Evolutionary conservation across 2,113 vertebrate species (phyloP), one percentile per base, ranked within the genome.

Genomic region (Forbesichthys papilliferus): DNA sequence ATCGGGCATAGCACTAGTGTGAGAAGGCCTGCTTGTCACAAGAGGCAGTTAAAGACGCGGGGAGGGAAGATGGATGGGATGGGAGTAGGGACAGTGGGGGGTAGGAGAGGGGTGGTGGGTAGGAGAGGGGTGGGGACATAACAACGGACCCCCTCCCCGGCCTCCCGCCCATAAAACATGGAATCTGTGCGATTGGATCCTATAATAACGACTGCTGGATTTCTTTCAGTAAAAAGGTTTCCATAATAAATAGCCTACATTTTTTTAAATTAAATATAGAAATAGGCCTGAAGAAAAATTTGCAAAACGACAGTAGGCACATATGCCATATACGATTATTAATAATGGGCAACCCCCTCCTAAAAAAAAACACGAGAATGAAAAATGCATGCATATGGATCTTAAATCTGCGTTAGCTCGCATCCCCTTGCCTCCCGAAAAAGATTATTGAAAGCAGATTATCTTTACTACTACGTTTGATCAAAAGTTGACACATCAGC

Each of bases 141-240:
- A 53, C 5, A 53, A 53, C 5, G 57, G 57, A 9, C 33, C 42
- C 1, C 5, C 48, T n/a, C 51, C 52, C 68, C 27, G 27, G 27
- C 66, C 63, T 64, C 69, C 84, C 65, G 67, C 83, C 72, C 84
- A 68, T 80, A 75, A 72, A 77, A 83, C 78, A 73, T 56, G 61
- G 82, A 71, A 78, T 84, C 82, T 27, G 71, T 66, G 48, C 84
- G 81, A 90, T 88, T 90, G 88, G 86, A 72, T 75, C 64, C 78
- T 85, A 78, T 66, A 57, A 71, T 48, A 78, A 63, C 84, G 82
- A 61, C 42, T 77, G 77, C 86, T 87, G 80, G 85, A 71, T 72
- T 4, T 9, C 13, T n/a, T 59, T 85, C 62, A 88, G 78, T 81
- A 75, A 73, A 76, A 69, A 73, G 77, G 58, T 61, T 13, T 56